Base-by-base conservation (phyloP, 2,797 vertebrate species). In the Hydrolagus colliei region DNA sequence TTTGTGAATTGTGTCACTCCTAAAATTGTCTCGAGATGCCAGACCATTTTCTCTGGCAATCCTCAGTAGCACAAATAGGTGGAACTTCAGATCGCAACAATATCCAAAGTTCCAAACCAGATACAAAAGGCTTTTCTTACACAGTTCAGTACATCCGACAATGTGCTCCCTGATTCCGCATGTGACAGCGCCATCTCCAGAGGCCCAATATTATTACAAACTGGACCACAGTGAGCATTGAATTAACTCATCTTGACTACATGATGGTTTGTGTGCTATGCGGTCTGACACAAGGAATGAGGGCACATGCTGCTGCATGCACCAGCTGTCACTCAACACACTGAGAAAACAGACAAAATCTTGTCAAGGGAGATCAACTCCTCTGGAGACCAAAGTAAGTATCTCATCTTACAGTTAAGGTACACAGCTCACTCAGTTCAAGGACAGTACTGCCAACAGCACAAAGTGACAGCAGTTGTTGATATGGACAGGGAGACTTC, bases 171-270 rank as follows among this genome's bases (percentile, higher is more conserved):
- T 72, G 41, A 2, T 72, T 35, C 62, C 14, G 27, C 32, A 71
- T 84, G 89, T 93, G 91, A 90, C 91, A 92, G 91, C 90, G 89
- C 90, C 90, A 90, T 93, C 92, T 93, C 93, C 89, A 90, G 92
- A 93, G 93, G 88, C 90, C 87, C 86, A 4, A 2, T 88, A 89
- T 91, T 90, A 93, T 93, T 93, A 92, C 90, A 90, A 87, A 12
- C 88, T 72, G 32, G 89, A 88, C 90, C 90, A 90, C 88, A 52
- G 75, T 87, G 88, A 88, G 73, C 82, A 82, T 86, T 90, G 92
- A 94, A 95, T 93, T 95, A 93, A 93, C 91, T 94, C 91, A 91
- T 93, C 92, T 90, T 92, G 93, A 93, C 91, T 88, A 86, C 89
- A 88, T 93, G 93, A 94, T 93, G 93, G 91, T 88, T 90, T 90